These are phyloP conservation scores for Collichthys lucidus DNA, from an alignment of 2,113 vertebrate genomes.

Conservation along the genomic window DNA sequence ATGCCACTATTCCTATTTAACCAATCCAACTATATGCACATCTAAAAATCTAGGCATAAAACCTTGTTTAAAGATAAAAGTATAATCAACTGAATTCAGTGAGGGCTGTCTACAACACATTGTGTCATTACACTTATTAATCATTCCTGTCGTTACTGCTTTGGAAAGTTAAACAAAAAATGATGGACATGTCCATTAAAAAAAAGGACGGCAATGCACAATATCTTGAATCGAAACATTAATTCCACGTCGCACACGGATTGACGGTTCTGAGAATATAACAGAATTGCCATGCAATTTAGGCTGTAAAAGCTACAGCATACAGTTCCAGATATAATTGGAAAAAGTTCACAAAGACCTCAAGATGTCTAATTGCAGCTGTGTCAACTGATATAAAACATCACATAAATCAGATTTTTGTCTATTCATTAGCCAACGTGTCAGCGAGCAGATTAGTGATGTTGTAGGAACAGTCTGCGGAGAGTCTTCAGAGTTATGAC, in stretches of 20 bases:
- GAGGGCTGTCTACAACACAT: conserved; percentile 27
- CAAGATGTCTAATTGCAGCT: conserved; percentile 70
- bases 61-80: conserved; percentile 19
- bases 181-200: conserved; percentile 82
- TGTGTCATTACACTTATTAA: conserved; percentile 70
- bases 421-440: conserved; percentile 65
- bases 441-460: conserved; percentile 70
- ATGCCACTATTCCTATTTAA: neutral
- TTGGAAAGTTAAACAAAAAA: conserved; percentile 59
- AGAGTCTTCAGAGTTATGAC: conserved; percentile 47
- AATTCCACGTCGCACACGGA: conserved; percentile 70
- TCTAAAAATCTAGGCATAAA: neutral
- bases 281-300: conserved; percentile 68
- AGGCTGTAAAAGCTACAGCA: conserved; percentile 50
- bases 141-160: conserved; percentile 50
- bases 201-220: conserved; percentile 61
- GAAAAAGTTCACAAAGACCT: conserved; percentile 74
- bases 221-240: conserved; percentile 68
- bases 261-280: conserved; percentile 61
- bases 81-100: conserved; percentile 38
- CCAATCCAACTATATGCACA: neutral
- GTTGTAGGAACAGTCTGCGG: conserved; percentile 40
- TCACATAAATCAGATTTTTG: conserved; percentile 61
- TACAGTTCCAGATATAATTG: conserved; percentile 66
- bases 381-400: conserved; percentile 73